Evolutionary conservation across 1,140 invertebrate species (phyloP).

Genomic region (Bombus vancouverensis): DNA sequence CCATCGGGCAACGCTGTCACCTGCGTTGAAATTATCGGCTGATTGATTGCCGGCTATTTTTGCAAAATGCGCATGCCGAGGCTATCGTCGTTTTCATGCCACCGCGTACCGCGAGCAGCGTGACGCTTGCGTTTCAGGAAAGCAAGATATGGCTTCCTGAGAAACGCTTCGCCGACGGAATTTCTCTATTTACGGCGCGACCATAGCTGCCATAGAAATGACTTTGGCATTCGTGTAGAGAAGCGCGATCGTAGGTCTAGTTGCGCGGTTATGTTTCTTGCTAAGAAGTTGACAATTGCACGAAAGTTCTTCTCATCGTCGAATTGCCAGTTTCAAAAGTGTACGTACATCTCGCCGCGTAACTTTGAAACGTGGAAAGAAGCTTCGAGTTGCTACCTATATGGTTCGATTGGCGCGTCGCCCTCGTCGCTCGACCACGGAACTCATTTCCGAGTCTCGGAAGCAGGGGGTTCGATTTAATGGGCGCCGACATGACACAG

Average conservation of each 20-base stretch:
- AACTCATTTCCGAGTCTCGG: not conserved
- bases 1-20: not conserved
- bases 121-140: not conserved
- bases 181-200: not conserved
- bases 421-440: not conserved
- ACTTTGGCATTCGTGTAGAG: not conserved
- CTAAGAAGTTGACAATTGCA: no score
- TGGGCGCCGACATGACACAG: conserved; percentile 74
- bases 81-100: not conserved
- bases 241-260: no score
- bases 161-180: not conserved
- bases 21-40: conserved; percentile 18
- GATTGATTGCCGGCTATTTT: conserved; percentile 1
- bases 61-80: not conserved
- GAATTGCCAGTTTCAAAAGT: no score
- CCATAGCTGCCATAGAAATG: not conserved
- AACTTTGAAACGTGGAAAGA: not conserved
- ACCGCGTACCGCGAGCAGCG: not conserved
- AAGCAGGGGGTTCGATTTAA: conserved; percentile 62
- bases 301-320: no score
- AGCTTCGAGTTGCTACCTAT: not conserved
- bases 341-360: no score
- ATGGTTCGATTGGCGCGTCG: not conserved
- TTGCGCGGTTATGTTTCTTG: no score
- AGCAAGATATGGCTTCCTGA: not conserved